A percentile compares a stretch with the other conserved stretches of the same genome.
These are phyloP conservation scores for Brachyrhaphis roseni DNA, from an alignment of 2,797 vertebrate species.

Conservation along the genomic window DNA sequence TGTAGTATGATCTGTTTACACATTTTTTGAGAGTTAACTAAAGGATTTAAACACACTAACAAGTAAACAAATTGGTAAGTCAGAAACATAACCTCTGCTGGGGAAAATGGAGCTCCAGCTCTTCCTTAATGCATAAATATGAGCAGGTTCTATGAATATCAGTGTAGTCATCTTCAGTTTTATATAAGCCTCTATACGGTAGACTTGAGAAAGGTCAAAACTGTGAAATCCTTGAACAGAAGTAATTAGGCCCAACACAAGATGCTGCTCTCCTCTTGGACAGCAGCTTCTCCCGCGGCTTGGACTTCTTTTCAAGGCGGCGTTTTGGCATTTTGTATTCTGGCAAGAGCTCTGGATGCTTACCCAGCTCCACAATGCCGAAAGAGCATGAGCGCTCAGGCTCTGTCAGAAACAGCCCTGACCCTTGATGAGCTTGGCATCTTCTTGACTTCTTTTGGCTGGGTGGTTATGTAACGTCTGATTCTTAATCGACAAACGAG, in stretches of 20 bases:
- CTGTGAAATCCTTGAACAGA: slow-evolving; percentile 69
- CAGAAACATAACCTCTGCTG: not conserved
- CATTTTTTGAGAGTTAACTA: not conserved
- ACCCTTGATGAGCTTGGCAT: slow-evolving; percentile 57
- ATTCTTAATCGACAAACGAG: slow-evolving; percentile 27
- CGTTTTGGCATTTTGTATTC: slow-evolving; percentile 70
- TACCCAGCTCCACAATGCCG: slow-evolving; percentile 64
- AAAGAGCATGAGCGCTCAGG: slow-evolving; percentile 51
- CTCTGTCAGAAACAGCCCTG: slow-evolving; percentile 52
- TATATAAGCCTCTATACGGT: slow-evolving; percentile 32
- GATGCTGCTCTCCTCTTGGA: slow-evolving; percentile 71
- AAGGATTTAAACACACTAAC: not conserved
- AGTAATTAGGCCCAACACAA: slow-evolving; percentile 77
- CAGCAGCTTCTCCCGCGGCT: slow-evolving; percentile 60
- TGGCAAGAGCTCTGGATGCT: slow-evolving; percentile 67
- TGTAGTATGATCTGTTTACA: not conserved
- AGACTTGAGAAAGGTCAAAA: slow-evolving; percentile 71
- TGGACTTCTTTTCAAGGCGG: slow-evolving; percentile 57
- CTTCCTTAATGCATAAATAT: slow-evolving; percentile 19
- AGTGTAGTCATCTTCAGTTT: slow-evolving; percentile 31
- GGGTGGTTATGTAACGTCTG: slow-evolving; percentile 35
- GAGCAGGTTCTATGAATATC: slow-evolving; percentile 31
- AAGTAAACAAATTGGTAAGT: not conserved
- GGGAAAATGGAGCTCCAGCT: not conserved
- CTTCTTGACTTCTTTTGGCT: slow-evolving; percentile 30